A percentile compares a stretch with the other conserved stretches of the same genome.
Evolutionary conservation across 1,140 invertebrate species (phyloP).

Genomic region (Brachionus rotundiformis): DNA sequence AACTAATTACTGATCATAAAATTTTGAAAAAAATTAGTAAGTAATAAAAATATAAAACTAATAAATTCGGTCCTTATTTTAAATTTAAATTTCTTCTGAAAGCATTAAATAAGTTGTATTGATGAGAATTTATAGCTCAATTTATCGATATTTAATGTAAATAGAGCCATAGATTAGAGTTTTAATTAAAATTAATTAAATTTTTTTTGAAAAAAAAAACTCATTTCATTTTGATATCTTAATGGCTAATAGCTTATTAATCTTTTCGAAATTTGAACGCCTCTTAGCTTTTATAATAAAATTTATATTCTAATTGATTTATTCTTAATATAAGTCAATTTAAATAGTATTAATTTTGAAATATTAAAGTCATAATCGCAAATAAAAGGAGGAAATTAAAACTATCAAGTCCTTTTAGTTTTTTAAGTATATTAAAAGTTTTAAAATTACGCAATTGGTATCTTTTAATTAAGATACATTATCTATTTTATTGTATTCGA

Average conservation of each 20-base stretch:
- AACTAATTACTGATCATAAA: no score
- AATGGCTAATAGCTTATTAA: neutral
- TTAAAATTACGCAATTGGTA: neutral
- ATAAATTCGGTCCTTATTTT: neutral
- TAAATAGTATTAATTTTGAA: neutral
- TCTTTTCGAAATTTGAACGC: neutral
- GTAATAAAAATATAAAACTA: no score
- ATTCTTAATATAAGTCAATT: neutral
- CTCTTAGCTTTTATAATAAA: neutral
- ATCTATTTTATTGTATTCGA: no score
- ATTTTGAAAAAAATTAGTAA: no score
- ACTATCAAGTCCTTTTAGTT: neutral
- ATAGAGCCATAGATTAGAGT: no score
- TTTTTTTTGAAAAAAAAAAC: no score
- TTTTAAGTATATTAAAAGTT: neutral
- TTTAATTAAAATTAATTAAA: neutral
- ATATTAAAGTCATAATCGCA: neutral
- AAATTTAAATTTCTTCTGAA: neutral
- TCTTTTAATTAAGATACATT: no score
- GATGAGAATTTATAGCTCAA: neutral
- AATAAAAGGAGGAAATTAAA: neutral
- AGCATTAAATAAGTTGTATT: no score
- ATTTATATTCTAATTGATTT: slow-evolving; percentile 1
- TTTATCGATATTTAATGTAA: neutral
- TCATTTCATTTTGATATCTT: neutral